Percentiles rank a stretch among this genome's conserved stretches.
phyloP scores from a whole-genome alignment of 37 sponge, comb jelly and placozoan genomes.

The Sycon ciliatum region DNA sequence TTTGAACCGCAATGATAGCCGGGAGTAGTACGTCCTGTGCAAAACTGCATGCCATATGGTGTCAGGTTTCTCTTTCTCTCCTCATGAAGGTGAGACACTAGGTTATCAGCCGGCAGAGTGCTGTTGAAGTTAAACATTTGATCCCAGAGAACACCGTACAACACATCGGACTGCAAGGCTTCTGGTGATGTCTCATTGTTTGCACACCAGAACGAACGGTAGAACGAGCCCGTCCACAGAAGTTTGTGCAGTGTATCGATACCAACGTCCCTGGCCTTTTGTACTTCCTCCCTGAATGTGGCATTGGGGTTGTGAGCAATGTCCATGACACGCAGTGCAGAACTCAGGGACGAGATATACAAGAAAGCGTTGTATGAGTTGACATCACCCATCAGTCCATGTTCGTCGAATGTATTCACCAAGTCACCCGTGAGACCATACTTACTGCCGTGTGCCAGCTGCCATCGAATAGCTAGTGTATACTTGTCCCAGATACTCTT shows the following conservation, averaged over 20 bases:
- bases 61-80: neutral
- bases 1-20: conserved; percentile 1
- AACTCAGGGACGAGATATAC: neutral
- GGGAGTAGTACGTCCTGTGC: conserved; percentile 1
- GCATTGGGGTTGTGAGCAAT: neutral
- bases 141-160: conserved; percentile 12
- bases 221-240: conserved; percentile 8
- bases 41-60: conserved; percentile 10
- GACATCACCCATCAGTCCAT: conserved; percentile 3
- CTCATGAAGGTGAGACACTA: neutral
- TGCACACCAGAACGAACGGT: conserved; percentile 9
- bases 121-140: neutral
- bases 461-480: neutral
- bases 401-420: conserved; percentile 12
- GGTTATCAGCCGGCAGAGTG: neutral
- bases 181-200: neutral
- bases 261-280: neutral
- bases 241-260: neutral
- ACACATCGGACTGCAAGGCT: neutral
- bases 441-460: conserved; percentile 9
- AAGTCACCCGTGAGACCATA: neutral
- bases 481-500: neutral
- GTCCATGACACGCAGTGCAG: neutral
- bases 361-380: conserved; percentile 1
- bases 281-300: neutral